Conservation (phyloP, 2,797 vertebrate species). For the Gymnoscopelus microlampas region DNA sequence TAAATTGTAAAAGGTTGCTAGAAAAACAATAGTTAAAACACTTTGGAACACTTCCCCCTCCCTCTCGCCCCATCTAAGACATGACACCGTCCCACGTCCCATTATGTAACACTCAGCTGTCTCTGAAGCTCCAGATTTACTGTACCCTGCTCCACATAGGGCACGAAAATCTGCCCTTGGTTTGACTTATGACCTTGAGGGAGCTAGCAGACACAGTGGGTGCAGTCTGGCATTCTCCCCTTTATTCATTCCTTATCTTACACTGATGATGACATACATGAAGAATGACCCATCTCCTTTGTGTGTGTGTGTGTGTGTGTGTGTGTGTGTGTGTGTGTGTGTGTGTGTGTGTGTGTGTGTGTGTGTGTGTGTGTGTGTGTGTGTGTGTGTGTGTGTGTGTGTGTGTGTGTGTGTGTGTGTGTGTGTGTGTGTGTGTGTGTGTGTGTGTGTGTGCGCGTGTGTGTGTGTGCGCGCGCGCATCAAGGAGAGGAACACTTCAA, state of each 20-base stretch:
- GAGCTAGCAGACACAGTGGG: neutral
- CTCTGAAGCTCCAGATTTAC: slow-evolving; percentile 55
- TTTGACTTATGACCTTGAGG: slow-evolving; percentile 31
- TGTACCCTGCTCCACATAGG: slow-evolving; percentile 40
- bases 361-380: slow-evolving; percentile 13
- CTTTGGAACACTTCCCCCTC: neutral
- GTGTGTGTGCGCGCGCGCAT: slow-evolving; percentile 3
- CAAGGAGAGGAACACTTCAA: slow-evolving; percentile 97
- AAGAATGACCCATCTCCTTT: too few species aligned
- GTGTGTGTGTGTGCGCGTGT: slow-evolving; percentile 19
- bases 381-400: slow-evolving; percentile 1
- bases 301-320: slow-evolving; percentile 11
- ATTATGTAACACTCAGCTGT: slow-evolving; percentile 68
- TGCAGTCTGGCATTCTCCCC: neutral
- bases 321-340: slow-evolving; percentile 8
- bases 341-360: neutral
- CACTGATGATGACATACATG: neutral
- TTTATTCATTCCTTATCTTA: neutral
- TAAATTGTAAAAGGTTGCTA: neutral
- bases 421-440: neutral
- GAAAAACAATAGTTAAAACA: neutral
- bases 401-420: neutral
- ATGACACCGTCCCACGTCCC: slow-evolving; percentile 27
- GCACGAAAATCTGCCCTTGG: slow-evolving; percentile 32
- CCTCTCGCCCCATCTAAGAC: slow-evolving; percentile 9